Evolutionary conservation across 2,113 vertebrate genomes (phyloP).

Genomic region (Phalacrocorax carbo): DNA sequence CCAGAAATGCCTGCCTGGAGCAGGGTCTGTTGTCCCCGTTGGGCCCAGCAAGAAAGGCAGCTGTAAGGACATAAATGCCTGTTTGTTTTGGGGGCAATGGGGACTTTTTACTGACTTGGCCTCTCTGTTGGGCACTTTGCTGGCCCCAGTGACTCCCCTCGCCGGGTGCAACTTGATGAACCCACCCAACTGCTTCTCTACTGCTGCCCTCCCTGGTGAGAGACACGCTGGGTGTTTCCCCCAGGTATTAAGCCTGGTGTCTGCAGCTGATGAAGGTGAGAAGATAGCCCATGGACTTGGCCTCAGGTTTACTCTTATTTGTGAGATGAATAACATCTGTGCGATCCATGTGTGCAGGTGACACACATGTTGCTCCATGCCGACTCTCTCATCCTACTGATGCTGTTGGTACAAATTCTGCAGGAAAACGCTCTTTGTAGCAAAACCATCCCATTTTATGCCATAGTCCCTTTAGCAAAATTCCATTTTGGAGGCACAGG

Average conservation of each 20-base stretch:
- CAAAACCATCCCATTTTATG: neutral
- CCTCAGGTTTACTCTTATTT: neutral
- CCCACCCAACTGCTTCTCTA: neutral
- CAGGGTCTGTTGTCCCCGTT: neutral
- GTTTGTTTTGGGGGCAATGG: neutral
- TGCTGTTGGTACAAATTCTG: neutral
- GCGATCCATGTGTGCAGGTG: neutral
- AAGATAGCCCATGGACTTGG: neutral
- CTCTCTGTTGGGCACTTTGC: accelerated
- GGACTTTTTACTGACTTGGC: neutral
- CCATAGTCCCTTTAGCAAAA: neutral
- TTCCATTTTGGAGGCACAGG: accelerated
- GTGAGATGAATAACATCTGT: accelerated
- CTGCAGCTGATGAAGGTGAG: neutral
- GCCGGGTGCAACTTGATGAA: accelerated
- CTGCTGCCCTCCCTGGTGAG: neutral
- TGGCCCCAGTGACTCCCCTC: neutral
- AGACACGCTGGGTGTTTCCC: neutral
- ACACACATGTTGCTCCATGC: accelerated
- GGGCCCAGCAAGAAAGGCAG: neutral
- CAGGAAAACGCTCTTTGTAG: neutral
- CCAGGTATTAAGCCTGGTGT: neutral
- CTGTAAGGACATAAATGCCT: neutral
- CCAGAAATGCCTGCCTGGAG: neutral
- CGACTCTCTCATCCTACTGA: neutral